Conservation (phyloP, 2,113 vertebrate species). For the Muntiacus muntjak region DNA sequence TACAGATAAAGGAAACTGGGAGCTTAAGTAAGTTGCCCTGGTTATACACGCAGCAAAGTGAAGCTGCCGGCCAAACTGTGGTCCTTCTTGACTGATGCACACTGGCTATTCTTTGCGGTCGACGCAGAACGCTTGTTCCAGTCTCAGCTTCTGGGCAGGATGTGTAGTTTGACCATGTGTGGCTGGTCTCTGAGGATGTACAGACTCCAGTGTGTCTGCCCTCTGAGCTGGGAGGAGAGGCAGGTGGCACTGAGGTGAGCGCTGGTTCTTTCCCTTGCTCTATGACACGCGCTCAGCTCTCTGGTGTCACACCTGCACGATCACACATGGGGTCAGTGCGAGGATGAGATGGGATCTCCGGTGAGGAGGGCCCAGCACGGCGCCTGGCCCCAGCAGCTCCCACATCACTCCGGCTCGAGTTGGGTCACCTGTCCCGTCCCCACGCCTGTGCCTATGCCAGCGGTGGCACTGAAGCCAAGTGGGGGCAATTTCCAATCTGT, state of each 20-base stretch:
- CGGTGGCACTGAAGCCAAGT: not conserved
- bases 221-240: not conserved
- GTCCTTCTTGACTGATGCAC: not conserved
- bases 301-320: not conserved
- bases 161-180: not conserved
- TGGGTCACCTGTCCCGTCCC: not conserved
- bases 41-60: not conserved
- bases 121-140: not conserved
- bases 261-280: too few species aligned
- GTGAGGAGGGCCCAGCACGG: not conserved
- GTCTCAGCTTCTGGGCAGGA: not conserved
- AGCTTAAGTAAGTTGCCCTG: not conserved
- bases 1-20: not conserved
- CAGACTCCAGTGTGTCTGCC: not conserved
- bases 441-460: not conserved
- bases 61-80: not conserved
- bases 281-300: accelerated
- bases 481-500: not conserved
- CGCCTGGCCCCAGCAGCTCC: not conserved
- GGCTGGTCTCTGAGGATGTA: not conserved
- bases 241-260: not conserved
- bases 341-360: too few species aligned
- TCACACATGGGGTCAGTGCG: accelerated
- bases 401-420: not conserved
- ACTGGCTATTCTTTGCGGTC: not conserved